Evolutionary conservation across 2,888 invertebrate genomes (phyloP).

Genomic region (Brachylomia viminalis): DNA sequence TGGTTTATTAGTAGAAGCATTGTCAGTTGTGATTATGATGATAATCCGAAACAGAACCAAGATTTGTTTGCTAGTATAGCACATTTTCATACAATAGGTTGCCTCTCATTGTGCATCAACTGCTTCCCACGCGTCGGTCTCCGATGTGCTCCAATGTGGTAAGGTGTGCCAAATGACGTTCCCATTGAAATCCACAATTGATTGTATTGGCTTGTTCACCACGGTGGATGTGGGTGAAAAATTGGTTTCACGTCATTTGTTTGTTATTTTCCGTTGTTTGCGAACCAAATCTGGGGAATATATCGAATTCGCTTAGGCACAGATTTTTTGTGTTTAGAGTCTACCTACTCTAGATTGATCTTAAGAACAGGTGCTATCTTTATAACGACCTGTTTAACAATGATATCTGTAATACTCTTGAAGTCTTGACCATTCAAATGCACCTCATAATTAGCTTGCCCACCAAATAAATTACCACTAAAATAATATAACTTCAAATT

Average conservation of each 20-base stretch:
- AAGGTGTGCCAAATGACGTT: conserved; percentile 56
- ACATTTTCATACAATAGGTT: conserved; percentile 47
- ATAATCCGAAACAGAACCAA: conserved; percentile 13
- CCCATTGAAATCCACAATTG: conserved; percentile 45
- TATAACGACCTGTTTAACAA: not conserved
- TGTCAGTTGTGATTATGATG: not conserved
- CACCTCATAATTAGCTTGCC: not conserved
- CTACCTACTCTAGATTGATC: not conserved
- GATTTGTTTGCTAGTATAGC: conserved; percentile 13
- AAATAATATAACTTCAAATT: conserved; percentile 25
- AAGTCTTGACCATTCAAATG: not conserved
- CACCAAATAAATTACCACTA: not conserved
- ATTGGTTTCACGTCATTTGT: conserved; percentile 32
- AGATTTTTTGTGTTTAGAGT: not conserved
- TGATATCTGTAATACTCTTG: not conserved
- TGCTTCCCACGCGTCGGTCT: conserved; percentile 56
- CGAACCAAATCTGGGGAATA: not conserved
- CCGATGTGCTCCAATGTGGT: conserved; percentile 12
- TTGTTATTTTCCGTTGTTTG: conserved; percentile 3
- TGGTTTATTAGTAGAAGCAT: not conserved
- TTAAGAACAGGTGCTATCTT: no score
- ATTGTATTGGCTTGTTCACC: conserved; percentile 35
- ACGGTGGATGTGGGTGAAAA: conserved; percentile 33
- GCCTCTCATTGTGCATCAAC: conserved; percentile 31
- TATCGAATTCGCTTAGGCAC: not conserved